These are phyloP conservation scores for Drosophila neonasuta DNA, from an alignment of 2,888 invertebrate species.

Conservation along the genomic window DNA sequence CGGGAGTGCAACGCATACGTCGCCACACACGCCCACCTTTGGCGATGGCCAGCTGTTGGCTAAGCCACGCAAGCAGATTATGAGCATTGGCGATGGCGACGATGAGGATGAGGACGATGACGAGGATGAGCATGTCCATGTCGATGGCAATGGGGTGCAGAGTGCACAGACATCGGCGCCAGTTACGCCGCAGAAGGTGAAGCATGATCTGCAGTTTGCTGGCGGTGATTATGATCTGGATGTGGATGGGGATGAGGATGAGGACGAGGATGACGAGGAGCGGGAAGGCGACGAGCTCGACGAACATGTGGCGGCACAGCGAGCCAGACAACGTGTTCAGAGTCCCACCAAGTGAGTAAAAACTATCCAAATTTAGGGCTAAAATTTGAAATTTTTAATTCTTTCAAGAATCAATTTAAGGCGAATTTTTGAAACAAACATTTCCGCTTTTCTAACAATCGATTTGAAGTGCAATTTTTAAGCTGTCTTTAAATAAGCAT, in stretches of 20 bases:
- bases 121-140: constrained; percentile 26
- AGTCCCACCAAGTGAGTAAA: constrained; percentile 82
- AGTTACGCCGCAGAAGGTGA: constrained; percentile 45
- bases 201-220: constrained; percentile 42
- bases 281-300: constrained; percentile 50
- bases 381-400: no score
- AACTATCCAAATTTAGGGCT: no score
- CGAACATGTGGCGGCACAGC: constrained; percentile 47
- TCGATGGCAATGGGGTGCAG: constrained; percentile 24
- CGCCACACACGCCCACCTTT: constrained; percentile 85
- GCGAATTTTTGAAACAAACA: no score
- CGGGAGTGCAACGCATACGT: constrained; percentile 43
- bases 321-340: constrained; percentile 63
- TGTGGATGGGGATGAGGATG: constrained; percentile 51
- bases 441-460: no score
- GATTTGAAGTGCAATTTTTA: no score
- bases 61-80: constrained; percentile 82
- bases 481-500: no score
- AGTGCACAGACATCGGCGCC: constrained; percentile 18
- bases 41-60: constrained; percentile 87
- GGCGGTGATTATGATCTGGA: constrained; percentile 57
- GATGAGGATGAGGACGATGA: constrained; percentile 60
- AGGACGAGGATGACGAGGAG: constrained; percentile 23
- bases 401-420: no score
- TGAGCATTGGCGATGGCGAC: constrained; percentile 68